phyloP scores from a whole-genome alignment of 2,888 invertebrate genomes.

The Ochropleura leucogaster region DNA sequence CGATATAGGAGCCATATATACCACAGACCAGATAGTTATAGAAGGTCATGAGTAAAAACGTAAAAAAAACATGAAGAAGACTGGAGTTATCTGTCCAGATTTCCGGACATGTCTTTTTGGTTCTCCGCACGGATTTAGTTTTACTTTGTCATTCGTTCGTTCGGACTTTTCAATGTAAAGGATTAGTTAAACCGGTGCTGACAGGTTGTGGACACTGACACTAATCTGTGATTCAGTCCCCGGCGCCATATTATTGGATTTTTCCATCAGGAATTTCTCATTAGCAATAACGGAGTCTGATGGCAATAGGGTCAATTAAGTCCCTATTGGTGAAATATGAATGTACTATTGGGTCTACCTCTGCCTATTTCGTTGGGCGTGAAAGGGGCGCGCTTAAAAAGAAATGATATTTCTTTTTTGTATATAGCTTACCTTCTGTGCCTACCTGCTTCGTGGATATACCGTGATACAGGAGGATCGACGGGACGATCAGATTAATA shows the following conservation, averaged over 20 bases:
- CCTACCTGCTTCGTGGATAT: background rate
- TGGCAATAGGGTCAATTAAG: too few relatives aligned
- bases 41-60: conserved; percentile 5
- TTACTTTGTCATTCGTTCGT: background rate
- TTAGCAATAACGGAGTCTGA: too few relatives aligned
- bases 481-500: conserved; percentile 56
- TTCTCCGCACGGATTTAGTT: background rate
- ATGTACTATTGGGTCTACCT: too few relatives aligned
- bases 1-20: conserved; percentile 12
- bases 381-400: too few relatives aligned
- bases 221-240: background rate
- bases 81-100: background rate
- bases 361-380: too few relatives aligned
- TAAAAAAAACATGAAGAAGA: background rate
- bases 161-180: background rate
- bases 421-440: conserved; percentile 5
- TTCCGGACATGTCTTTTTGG: background rate
- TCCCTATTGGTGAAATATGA: too few relatives aligned
- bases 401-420: background rate
- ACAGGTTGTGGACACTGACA: background rate
- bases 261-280: too few relatives aligned
- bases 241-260: background rate
- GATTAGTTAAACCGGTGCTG: background rate
- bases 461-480: conserved; percentile 36
- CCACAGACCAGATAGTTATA: background rate